Base-by-base conservation (phyloP, 2,797 vertebrate genomes). In the Parambassis ranga region DNA sequence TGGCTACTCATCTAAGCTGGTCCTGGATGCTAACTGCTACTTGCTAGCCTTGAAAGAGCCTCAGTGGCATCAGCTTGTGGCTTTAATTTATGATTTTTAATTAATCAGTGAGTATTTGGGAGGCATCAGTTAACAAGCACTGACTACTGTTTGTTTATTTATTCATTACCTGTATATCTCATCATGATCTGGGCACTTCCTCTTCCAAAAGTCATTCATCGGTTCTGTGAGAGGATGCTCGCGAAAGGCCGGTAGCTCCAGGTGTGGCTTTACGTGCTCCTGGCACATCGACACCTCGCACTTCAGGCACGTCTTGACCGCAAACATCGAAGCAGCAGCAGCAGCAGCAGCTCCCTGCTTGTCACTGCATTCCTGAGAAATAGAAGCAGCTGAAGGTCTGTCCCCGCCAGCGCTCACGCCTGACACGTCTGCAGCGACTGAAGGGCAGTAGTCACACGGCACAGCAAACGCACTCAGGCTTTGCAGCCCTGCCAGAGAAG, bases 261-360 rank as follows among this genome's bases (percentile, higher is more conserved):
- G 81, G 56, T 94, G 93, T 4, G 91, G 90, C 71, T 75, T 85
- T 0, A 93, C 68, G 5, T 94, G 93, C 43, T 91, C 83, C 50
- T 73, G 59, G 39, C 92, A 94, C 92, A 94, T 93, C 0, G 91
- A 93, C 77, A 93, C 92, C 81, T 94, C 92, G 2, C 93, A 94
- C 52, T 93, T 93, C 66, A 94, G 82, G 38, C 92, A 94, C 3
- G 90, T 92, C 64, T 90, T 93, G 9, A 94, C 85, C 0, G 92
- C 93, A 4, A 66, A 62, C 7, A 4, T 36, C 0, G 33, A 26
- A 1, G 26, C 15, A 0, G 47, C 15, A 2, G 47, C 23, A 0
- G 38, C 9, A 0, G 55, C 23, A 4, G 35, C 49, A 0, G 24
- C 57, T n/a, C 38, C 59, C 51, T 39, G 55, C 10, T 13, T 7